phyloP scores from a whole-genome alignment of 1,140 invertebrate species.

The Drosophila erecta region DNA sequence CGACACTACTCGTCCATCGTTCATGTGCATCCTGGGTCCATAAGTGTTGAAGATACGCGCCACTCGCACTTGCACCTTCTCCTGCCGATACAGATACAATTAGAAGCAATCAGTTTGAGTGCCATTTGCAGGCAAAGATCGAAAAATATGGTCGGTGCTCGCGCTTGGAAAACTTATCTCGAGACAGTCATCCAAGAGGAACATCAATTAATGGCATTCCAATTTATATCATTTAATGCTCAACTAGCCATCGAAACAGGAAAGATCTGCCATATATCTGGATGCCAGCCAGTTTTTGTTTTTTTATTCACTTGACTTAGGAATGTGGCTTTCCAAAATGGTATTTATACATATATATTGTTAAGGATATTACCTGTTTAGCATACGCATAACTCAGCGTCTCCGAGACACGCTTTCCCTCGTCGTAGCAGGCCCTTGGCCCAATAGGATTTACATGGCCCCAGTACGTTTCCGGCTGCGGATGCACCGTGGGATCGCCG shows the following conservation, averaged over 20 bases:
- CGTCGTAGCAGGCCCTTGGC: conserved; percentile 99
- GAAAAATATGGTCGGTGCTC: conserved; percentile 3
- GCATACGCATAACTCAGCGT: conserved; percentile 98
- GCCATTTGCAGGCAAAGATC: background rate
- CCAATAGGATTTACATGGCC: conserved; percentile 99
- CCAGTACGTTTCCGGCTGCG: conserved; percentile 98
- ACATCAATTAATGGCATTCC: conserved; percentile 35
- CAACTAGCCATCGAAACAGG: conserved; percentile 43
- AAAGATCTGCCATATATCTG: conserved; percentile 35
- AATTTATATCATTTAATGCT: conserved; percentile 50
- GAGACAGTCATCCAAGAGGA: conserved; percentile 25
- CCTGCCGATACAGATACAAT: conserved; percentile 79
- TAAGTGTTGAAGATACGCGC: conserved; percentile 99
- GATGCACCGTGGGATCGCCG: conserved; percentile 98
- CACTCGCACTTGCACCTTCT: conserved; percentile 96
- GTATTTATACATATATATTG: too few species aligned
- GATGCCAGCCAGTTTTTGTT: conserved; percentile 25
- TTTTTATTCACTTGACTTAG: background rate
- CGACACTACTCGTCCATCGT: conserved; percentile 99
- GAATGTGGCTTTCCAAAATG: background rate
- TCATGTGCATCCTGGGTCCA: conserved; percentile 99
- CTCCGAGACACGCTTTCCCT: conserved; percentile 98
- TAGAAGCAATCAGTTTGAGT: conserved; percentile 11
- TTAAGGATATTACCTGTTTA: conserved; percentile 88
- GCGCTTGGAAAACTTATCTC: conserved; percentile 35